These are phyloP conservation scores for Sinosuthora webbiana DNA, from an alignment of 2,113 vertebrate species.

Conservation along the genomic window DNA sequence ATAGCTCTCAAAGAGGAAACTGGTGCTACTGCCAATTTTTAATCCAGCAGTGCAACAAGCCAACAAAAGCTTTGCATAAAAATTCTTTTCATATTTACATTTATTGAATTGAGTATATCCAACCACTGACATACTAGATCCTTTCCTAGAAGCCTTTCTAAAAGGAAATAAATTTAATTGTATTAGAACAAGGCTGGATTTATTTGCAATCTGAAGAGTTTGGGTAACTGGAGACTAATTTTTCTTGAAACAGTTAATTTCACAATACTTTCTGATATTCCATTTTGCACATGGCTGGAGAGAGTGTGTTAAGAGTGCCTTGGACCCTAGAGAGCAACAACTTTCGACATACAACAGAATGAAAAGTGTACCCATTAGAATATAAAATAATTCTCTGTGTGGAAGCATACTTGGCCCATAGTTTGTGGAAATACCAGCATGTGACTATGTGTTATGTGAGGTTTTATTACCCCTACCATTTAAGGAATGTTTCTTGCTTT, in stretches of 20 bases:
- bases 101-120: not conserved
- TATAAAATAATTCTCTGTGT: conserved; percentile 45
- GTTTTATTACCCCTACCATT: not conserved
- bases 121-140: not conserved
- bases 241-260: conserved; percentile 42
- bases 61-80: conserved; percentile 57
- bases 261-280: conserved; percentile 26
- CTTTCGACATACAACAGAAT: conserved; percentile 50
- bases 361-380: conserved; percentile 54
- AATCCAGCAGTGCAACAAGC: not conserved
- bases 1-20: conserved; percentile 39
- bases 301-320: conserved; percentile 61
- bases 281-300: conserved; percentile 44
- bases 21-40: conserved; percentile 26
- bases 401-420: not conserved
- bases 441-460: not conserved
- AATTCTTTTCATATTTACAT: conserved; percentile 49
- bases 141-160: not conserved
- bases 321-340: conserved; percentile 68
- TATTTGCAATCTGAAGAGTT: not conserved
- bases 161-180: not conserved
- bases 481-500: not conserved
- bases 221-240: conserved; percentile 16
- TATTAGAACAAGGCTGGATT: not conserved
- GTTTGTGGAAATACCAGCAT: conserved; percentile 15